These are phyloP conservation scores for Lethenteron camtschaticum DNA, from an alignment of 2,113 vertebrate genomes.

Conservation along the genomic window DNA sequence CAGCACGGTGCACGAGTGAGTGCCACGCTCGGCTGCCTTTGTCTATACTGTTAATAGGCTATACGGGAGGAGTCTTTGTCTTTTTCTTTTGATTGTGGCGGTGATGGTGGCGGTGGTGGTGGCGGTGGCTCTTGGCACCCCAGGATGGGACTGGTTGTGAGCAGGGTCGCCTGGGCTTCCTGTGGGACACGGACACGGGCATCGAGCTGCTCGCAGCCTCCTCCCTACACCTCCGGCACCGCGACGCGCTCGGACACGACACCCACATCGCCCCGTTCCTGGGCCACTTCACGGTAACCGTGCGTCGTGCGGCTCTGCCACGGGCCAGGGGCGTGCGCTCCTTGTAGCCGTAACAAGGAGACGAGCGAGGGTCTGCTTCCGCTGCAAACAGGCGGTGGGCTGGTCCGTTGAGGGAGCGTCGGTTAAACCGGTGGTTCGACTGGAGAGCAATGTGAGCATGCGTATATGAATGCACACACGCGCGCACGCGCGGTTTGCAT, in stretches of 20 bases:
- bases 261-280: slow-evolving; percentile 3
- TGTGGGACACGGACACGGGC: slow-evolving; percentile 8
- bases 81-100: too few species aligned
- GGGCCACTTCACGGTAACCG: slow-evolving; percentile 6
- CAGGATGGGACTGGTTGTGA: not conserved
- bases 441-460: too few species aligned
- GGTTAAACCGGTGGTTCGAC: too few species aligned
- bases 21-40: not conserved
- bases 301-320: too few species aligned
- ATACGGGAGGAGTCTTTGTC: not conserved
- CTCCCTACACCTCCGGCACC: not conserved
- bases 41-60: not conserved
- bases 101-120: too few species aligned
- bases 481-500: too few species aligned
- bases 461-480: too few species aligned
- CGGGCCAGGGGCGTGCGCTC: too few species aligned
- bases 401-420: too few species aligned
- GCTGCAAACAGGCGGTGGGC: too few species aligned
- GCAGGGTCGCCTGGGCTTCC: slow-evolving; percentile 7
- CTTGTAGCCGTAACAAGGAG: too few species aligned
- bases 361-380: too few species aligned
- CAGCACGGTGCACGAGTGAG: not conserved
- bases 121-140: not conserved
- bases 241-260: not conserved
- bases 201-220: slow-evolving; percentile 5